Evolutionary conservation across 2,797 vertebrate genomes (phyloP), one percentile per base, ranked within the genome.

Genomic region (Linurgus olivaceus): DNA sequence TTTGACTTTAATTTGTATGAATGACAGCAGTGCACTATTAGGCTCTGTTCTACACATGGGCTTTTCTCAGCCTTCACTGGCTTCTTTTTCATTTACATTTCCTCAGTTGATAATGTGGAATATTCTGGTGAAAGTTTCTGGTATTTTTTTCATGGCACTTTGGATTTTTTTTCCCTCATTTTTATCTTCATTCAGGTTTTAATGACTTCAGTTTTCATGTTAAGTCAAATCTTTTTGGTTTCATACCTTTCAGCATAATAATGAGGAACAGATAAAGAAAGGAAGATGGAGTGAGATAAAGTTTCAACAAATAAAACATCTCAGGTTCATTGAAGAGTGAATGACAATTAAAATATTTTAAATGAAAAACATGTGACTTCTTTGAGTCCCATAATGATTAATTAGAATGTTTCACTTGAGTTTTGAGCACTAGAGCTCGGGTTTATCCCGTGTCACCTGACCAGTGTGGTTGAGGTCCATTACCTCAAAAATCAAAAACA

Each of bases 51-150:
- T 48, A 68, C 52, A 40, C 5, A 12, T 5, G 14, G 16, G 3
- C 1, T 40, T 80, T 74, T 18, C 24, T 75, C 47, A 48, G 0
- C 5, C 2, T 57, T 17, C 2, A 24, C 18, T 63, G 8, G 0
- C 28, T 91, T 71, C 17, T 63, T 62, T 76, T 35, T 47, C 38
- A 51, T 7, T 10, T 59, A 16, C 0, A 18, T 66, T 55, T 79
- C 13, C 5, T 52, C 10, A 28, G 6, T 33, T 54, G 19, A 12
- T 38, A 20, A 4, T 33, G n/a, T 52, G n/a, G 16, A 86, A 67
- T 52, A 61, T 9, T 47, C 4, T 17, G n/a, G 2, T 28, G 12
- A 7, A 65, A 76, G 7, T 38, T 59, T 40, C 16, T 52, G 5
- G 2, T 26, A 4, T 23, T 33, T n/a, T 80, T 57, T 70, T 52